Evolutionary conservation across 1,140 invertebrate genomes (phyloP).

Genomic region (Papilio helenus): DNA sequence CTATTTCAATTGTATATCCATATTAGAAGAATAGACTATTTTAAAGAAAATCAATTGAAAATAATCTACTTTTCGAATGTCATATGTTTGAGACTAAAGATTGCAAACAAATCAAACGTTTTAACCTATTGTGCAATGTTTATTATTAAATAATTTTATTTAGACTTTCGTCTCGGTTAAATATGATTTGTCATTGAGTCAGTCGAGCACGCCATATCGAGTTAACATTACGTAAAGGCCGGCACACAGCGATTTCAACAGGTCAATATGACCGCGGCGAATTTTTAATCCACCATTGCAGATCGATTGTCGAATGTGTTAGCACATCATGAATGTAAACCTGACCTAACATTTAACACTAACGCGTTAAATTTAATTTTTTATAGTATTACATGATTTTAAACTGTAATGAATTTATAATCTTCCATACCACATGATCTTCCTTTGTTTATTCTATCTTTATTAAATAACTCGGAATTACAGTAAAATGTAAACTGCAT

Average conservation of each 20-base stretch:
- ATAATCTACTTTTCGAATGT: not conserved
- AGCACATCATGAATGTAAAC: not conserved
- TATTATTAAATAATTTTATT: slow-evolving; percentile 12
- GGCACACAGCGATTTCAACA: slow-evolving; percentile 4
- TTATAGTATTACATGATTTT: not conserved
- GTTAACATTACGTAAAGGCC: slow-evolving; percentile 21
- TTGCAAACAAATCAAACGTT: not conserved
- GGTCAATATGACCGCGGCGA: slow-evolving; percentile 13
- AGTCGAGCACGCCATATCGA: slow-evolving; percentile 8
- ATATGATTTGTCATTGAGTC: slow-evolving; percentile 4
- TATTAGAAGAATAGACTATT: too few relatives aligned
- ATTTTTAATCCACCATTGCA: slow-evolving; percentile 19
- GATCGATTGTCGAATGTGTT: not conserved
- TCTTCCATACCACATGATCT: not conserved
- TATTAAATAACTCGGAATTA: too few relatives aligned
- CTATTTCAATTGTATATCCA: too few relatives aligned
- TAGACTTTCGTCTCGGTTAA: not conserved
- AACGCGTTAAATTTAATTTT: not conserved
- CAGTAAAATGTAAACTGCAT: too few relatives aligned
- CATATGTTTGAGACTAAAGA: not conserved
- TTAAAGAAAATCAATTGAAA: too few relatives aligned
- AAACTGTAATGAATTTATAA: not conserved
- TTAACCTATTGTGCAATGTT: slow-evolving; percentile 6
- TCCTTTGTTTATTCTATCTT: too few relatives aligned
- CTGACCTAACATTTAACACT: slow-evolving; percentile 8